phyloP scores from a whole-genome alignment of 2,888 invertebrate species.

The Drosophila demipolita region DNA sequence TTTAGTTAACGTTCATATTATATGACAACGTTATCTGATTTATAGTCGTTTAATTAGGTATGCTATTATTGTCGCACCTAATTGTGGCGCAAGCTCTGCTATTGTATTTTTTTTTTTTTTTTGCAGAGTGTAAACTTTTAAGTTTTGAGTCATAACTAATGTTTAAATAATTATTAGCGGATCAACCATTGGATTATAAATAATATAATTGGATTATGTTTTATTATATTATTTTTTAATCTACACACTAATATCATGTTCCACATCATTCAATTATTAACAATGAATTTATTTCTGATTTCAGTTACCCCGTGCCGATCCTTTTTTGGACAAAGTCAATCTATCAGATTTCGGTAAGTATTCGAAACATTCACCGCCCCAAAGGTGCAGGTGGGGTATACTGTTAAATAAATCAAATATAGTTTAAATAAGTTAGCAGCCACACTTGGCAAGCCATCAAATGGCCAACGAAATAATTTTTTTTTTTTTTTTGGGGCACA shows the following conservation, averaged over 20 bases:
- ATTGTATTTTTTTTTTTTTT: slow-evolving; percentile 3
- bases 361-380: background rate
- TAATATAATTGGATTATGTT: no score
- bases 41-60: background rate
- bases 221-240: background rate
- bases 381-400: background rate
- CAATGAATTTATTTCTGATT: slow-evolving; percentile 81
- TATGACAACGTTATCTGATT: slow-evolving; percentile 1
- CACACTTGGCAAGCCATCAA: slow-evolving; percentile 64
- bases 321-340: slow-evolving; percentile 94
- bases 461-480: slow-evolving; percentile 17
- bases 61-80: background rate
- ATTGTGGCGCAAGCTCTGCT: background rate
- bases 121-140: background rate
- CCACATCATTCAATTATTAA: background rate
- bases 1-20: background rate
- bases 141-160: background rate
- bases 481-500: slow-evolving; percentile 49
- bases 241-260: background rate
- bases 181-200: background rate
- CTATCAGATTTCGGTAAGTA: slow-evolving; percentile 91
- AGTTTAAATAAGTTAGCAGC: slow-evolving; percentile 58
- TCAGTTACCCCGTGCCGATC: slow-evolving; percentile 95
- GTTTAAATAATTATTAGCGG: background rate
- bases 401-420: slow-evolving; percentile 33